Conservation (phyloP, 2,797 vertebrate genomes). For the Danio jaintianensis region DNA sequence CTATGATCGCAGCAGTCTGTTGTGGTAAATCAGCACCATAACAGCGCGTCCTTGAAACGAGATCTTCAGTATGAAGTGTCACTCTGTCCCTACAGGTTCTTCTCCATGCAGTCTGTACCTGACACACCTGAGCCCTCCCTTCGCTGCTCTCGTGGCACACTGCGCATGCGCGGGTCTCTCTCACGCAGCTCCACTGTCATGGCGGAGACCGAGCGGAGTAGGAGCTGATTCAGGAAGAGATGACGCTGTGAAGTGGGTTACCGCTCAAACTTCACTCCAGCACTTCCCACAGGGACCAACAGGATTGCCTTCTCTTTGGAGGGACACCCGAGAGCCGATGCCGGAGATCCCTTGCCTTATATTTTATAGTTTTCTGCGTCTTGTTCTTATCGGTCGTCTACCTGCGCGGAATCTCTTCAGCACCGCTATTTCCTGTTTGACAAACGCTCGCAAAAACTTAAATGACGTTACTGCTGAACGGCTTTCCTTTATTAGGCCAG, state of each 20-base stretch:
- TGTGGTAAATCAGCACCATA: not conserved
- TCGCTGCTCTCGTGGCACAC: slow-evolving; percentile 48
- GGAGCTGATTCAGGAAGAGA: slow-evolving; percentile 83
- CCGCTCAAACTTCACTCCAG: slow-evolving; percentile 61
- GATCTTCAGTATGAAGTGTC: slow-evolving; percentile 3
- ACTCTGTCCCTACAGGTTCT: not conserved
- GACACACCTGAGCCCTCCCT: slow-evolving; percentile 74
- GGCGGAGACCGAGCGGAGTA: slow-evolving; percentile 84
- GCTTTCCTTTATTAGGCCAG: not conserved
- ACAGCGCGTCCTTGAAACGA: not conserved
- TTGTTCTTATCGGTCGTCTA: slow-evolving; percentile 66
- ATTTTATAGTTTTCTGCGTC: slow-evolving; percentile 76
- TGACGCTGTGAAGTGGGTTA: slow-evolving; percentile 71
- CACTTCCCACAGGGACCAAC: slow-evolving; percentile 53
- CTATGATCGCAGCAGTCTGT: not conserved
- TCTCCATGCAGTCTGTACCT: slow-evolving; percentile 68
- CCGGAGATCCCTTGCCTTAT: slow-evolving; percentile 57
- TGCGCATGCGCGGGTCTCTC: slow-evolving; percentile 78
- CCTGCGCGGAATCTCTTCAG: slow-evolving; percentile 73
- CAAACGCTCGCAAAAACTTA: slow-evolving; percentile 41
- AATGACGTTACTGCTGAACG: not conserved
- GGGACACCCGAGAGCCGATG: slow-evolving; percentile 32
- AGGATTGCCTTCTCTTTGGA: slow-evolving; percentile 50
- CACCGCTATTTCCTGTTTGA: slow-evolving; percentile 58
- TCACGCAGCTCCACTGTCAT: slow-evolving; percentile 87